These are phyloP conservation scores for Pseudonaja textilis DNA, from an alignment of 2,113 vertebrate species.

Conservation along the genomic window DNA sequence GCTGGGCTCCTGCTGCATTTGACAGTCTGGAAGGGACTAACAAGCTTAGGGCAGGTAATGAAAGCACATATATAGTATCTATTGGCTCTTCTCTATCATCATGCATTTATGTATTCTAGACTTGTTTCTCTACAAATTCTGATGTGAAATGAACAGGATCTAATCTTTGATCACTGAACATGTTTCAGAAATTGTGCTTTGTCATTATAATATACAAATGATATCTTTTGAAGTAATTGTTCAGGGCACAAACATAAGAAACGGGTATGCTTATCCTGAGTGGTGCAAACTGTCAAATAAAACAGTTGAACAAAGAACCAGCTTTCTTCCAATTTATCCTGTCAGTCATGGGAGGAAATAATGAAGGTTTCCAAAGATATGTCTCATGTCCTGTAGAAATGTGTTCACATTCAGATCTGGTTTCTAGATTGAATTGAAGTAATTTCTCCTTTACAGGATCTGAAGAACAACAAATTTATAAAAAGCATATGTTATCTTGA, in stretches of 20 bases:
- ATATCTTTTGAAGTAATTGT: background rate
- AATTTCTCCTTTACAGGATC: conserved; percentile 16
- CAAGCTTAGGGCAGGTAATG: background rate
- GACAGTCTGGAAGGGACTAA: background rate
- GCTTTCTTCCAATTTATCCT: background rate
- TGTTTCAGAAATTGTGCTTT: background rate
- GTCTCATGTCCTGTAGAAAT: background rate
- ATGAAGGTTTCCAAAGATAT: accelerated
- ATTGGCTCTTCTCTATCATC: background rate
- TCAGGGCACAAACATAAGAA: background rate
- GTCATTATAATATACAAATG: background rate
- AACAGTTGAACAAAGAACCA: background rate
- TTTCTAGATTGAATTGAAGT: background rate
- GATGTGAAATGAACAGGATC: background rate
- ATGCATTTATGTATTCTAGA: background rate
- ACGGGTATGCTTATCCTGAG: background rate
- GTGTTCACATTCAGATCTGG: background rate
- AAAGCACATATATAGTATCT: background rate
- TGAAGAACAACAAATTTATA: background rate
- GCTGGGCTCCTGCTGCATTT: background rate
- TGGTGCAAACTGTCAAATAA: background rate
- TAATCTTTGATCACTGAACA: background rate
- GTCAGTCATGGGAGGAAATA: accelerated
- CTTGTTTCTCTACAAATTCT: background rate
- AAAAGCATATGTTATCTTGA: conserved; percentile 29